Conservation (phyloP, 2,888 invertebrate genomes). For the Mallateleia sp. region DNA sequence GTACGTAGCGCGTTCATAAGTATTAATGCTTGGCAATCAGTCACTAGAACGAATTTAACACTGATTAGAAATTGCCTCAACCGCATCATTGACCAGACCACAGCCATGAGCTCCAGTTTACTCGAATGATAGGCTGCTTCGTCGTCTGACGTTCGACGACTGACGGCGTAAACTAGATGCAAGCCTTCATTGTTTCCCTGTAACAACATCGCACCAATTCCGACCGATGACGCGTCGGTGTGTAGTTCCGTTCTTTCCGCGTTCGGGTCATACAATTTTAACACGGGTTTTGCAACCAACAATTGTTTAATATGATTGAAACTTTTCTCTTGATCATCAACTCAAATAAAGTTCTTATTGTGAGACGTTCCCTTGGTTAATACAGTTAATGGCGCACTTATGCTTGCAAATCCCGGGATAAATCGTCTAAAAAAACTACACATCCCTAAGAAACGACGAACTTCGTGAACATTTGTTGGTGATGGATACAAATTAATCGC, state of each 20-base stretch:
- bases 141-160: conserved; percentile 29
- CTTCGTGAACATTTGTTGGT: conserved; percentile 67
- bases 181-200: conserved; percentile 3
- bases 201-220: conserved; percentile 51
- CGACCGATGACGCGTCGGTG: conserved; percentile 51
- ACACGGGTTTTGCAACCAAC: conserved; percentile 22
- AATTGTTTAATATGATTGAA: conserved; percentile 9
- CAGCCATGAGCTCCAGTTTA: conserved; percentile 59
- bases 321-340: neutral
- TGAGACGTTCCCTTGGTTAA: neutral
- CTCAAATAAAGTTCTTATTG: neutral
- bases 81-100: conserved; percentile 56
- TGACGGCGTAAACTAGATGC: conserved; percentile 50
- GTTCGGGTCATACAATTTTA: conserved; percentile 26
- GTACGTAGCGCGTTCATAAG: conserved; percentile 32
- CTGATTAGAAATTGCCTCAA: conserved; percentile 43
- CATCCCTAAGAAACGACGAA: conserved; percentile 70
- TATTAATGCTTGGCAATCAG: conserved; percentile 58
- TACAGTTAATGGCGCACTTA: no score
- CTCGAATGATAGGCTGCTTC: conserved; percentile 59
- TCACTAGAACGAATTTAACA: conserved; percentile 50
- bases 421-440: conserved; percentile 69
- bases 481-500: conserved; percentile 71
- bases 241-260: conserved; percentile 53
- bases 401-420: conserved; percentile 61